Percentiles rank a stretch among this genome's conserved stretches.
phyloP scores from a whole-genome alignment of 2,888 invertebrate species.

The Drosophila macrospina region DNA sequence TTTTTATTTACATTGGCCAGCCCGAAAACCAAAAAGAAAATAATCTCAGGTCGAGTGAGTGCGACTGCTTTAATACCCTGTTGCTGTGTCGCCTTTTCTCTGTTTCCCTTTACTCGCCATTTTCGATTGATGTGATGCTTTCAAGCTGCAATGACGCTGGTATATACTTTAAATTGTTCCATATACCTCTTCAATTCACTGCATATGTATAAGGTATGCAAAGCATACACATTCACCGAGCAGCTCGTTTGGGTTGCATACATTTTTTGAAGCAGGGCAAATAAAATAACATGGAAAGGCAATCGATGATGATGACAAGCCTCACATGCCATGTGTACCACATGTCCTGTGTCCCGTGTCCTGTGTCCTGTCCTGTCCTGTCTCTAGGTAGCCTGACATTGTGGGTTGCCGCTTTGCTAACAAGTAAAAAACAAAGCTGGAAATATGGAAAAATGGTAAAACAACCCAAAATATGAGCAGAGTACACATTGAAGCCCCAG shows the following conservation, averaged over 20 bases:
- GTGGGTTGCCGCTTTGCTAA: conserved; percentile 44
- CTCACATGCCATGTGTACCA: conserved; percentile 63
- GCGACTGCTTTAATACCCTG: neutral
- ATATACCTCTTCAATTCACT: neutral
- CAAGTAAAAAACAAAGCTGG: conserved; percentile 16
- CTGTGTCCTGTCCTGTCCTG: conserved; percentile 28
- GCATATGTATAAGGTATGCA: conserved; percentile 2
- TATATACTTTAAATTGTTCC: too few species aligned
- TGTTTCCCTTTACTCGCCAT: neutral
- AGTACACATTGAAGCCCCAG: conserved; percentile 19
- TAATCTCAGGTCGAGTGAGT: neutral
- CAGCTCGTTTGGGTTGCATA: conserved; percentile 43
- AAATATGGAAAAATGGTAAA: conserved; percentile 19
- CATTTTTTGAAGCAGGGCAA: conserved; percentile 45
- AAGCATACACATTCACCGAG: conserved; percentile 17
- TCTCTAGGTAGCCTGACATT: conserved; percentile 63
- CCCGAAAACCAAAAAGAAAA: conserved; percentile 15
- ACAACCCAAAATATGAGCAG: conserved; percentile 24
- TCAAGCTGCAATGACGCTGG: neutral
- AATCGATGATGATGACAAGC: conserved; percentile 69
- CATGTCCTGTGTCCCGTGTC: conserved; percentile 16
- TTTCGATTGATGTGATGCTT: neutral
- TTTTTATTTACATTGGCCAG: conserved; percentile 56
- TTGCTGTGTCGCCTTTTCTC: neutral
- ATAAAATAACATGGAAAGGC: conserved; percentile 64